Evolutionary conservation across 2,113 vertebrate genomes (phyloP), one percentile per base, ranked within the genome.

Genomic region (Neogale vison): DNA sequence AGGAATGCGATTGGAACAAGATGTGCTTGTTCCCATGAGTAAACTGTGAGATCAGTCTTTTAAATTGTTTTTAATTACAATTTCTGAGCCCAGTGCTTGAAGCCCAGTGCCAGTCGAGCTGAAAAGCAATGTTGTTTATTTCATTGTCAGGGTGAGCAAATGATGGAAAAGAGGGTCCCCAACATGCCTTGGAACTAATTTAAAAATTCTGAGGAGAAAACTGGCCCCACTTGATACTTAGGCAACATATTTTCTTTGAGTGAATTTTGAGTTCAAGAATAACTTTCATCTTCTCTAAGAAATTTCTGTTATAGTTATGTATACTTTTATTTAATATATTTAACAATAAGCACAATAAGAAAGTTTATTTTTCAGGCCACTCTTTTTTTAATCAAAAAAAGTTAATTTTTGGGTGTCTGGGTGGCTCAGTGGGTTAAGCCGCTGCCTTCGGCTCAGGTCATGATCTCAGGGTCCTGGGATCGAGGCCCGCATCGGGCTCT

Each of bases 31-130:
- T 98, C 74, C 52, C 63, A 84, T 5, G 34, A 96, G 61, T 97
- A 92, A 97, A 96, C 61, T 95, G 83, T 81, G 69, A 97, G 87
- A 90, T 96, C 52, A 81, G 24, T 77, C n/a, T 98, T 98, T 72
- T 94, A 96, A 90, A 85, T 91, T 36, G n/a, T 87, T 91, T 97
- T 85, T 93, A 96, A 96, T 95, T 96, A 79, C 23, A 57, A 11
- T 97, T 97, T 96, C 72, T 97, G 72, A 95, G 94, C 82, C 29
- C 55, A 80, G 65, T 55, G 23, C 18, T 86, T 52, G n/a, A 74
- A 79, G 31, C n/a, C n/a, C n/a, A n/a, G 84, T 92, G 95, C 77
- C 94, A 94, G 83, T 74, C 23, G 0, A 93, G 59, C 61, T 94
- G 89, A 86, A 96, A 95, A 92, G 26, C 42, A 79, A 6, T 34